Percentiles rank a stretch among this genome's conserved stretches.
Conservation (phyloP, 2,797 vertebrate species). For the Hydrophis major region DNA sequence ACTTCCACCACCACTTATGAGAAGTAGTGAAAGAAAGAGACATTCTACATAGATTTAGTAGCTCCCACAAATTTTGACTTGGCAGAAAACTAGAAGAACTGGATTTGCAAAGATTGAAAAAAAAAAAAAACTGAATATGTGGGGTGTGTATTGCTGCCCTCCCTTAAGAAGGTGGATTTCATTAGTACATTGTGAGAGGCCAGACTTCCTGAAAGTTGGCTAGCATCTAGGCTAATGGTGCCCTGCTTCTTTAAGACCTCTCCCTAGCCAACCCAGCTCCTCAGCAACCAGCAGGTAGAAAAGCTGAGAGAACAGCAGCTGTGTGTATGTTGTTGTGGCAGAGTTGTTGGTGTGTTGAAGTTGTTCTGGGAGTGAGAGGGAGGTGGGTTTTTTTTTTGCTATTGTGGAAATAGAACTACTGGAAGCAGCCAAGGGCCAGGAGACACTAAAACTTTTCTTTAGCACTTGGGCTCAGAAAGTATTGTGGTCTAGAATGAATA, state of each 20-base stretch:
- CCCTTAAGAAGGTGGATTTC: neutral
- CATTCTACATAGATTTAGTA: neutral
- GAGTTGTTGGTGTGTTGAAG: neutral
- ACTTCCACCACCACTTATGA: neutral
- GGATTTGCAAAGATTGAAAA: neutral
- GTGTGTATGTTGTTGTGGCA: neutral
- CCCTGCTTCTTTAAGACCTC: neutral
- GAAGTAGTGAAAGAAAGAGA: neutral
- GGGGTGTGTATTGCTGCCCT: neutral
- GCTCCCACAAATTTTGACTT: neutral
- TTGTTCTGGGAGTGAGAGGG: neutral
- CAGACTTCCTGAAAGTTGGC: neutral
- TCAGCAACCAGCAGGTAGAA: neutral
- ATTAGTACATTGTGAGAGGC: neutral
- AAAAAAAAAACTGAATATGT: neutral
- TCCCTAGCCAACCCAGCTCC: neutral
- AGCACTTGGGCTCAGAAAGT: neutral
- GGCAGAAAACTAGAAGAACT: neutral
- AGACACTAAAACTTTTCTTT: neutral
- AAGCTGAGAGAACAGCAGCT: neutral
- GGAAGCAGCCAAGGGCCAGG: neutral
- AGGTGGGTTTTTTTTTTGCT: neutral
- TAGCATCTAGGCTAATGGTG: neutral
- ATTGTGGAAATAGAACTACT: neutral
- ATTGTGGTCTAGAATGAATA: neutral